Evolutionary conservation across 1,140 invertebrate genomes (phyloP).

Genomic region (Adoxophyes honmai): DNA sequence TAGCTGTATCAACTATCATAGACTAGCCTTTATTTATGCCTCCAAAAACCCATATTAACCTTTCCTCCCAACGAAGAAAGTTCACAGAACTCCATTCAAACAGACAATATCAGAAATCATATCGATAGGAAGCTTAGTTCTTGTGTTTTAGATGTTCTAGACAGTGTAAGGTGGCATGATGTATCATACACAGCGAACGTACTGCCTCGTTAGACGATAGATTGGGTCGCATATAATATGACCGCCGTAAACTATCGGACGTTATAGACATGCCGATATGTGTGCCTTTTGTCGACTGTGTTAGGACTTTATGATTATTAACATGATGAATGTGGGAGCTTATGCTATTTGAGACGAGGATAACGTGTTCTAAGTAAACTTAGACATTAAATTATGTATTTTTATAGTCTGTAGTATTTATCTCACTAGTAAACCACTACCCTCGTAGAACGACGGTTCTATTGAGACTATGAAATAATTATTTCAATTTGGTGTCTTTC

Average conservation of each 20-base stretch:
- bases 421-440: too few relatives aligned
- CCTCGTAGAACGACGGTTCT: too few relatives aligned
- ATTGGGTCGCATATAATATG: slow-evolving; percentile 21
- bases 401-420: too few relatives aligned
- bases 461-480: too few relatives aligned
- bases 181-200: slow-evolving; percentile 46
- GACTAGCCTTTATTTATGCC: slow-evolving; percentile 12
- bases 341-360: background rate
- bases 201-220: slow-evolving; percentile 44
- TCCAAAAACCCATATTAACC: background rate
- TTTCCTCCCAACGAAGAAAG: background rate
- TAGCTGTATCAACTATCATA: slow-evolving; percentile 13
- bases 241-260: slow-evolving; percentile 17
- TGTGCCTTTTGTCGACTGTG: slow-evolving; percentile 42
- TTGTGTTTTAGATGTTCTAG: slow-evolving; percentile 49
- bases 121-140: slow-evolving; percentile 39
- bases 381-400: too few relatives aligned
- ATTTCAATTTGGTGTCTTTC: too few relatives aligned
- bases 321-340: background rate
- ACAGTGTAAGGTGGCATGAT: slow-evolving; percentile 54
- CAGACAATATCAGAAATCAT: slow-evolving; percentile 27
- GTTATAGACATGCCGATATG: slow-evolving; percentile 34
- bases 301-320: background rate
- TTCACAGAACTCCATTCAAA: slow-evolving; percentile 1
- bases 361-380: background rate